Evolutionary conservation across 2,888 invertebrate species (phyloP), one percentile per base, ranked within the genome.

Genomic region (Drosophila putrida): DNA sequence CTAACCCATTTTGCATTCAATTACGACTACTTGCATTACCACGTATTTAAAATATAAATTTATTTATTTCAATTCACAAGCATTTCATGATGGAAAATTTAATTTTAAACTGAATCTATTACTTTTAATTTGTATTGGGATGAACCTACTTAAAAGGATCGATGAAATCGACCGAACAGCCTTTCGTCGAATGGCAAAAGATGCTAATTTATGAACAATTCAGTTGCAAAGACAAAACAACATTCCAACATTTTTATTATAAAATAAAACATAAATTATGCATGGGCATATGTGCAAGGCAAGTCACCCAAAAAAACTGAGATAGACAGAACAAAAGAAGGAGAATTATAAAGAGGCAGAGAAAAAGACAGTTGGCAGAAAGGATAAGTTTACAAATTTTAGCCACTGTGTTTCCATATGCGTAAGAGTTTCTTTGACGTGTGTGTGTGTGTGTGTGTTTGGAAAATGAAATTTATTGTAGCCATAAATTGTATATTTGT

Each of bases 241-340:
- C 46, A 67, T 59, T 64, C 47, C 41, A 55, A 66, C 59, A 72
- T 70, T 75, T 87, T 75, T 78, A 81, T 58, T 59, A 58, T 66
- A 71, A 70, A 77, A 62, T 64, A 66, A 60, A 63, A 73, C 79
- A 82, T 82, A 81, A 82, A 84, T 87, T 87, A 81, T 75, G 65
- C 62, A 72, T 64, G 49, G 70, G 49, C 87, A 78, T 77, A 71
- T 75, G 65, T 80, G 65, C 73, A 67, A 67, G 64, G 63, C 62
- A 60, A 65, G 46, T 51, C 36, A 44, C 8, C 54, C 55, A 4
- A 13, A 54, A 54, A 28, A 44, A 36, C 27, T 20, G 13, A 60
- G n/a, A 41, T 25, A 60, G 13, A 36, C n/a, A 25, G 10, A 28
- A 35, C 41, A 4, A 13, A 53, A 28, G 5, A 43, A 15, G 6